Conservation (phyloP, 2,797 vertebrate species). For the Dicrostonyx torquatus region DNA sequence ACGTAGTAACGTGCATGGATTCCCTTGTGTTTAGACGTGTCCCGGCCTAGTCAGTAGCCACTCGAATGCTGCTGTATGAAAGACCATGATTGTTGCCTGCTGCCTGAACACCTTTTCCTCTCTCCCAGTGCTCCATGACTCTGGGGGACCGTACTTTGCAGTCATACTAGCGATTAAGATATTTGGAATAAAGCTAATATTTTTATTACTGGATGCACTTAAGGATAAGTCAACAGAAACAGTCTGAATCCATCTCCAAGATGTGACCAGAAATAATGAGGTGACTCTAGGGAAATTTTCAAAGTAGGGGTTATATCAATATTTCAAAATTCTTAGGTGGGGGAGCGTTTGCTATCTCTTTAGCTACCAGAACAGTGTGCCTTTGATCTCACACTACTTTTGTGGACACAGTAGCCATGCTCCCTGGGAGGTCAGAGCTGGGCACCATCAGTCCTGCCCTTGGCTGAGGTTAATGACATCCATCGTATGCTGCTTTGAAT, state of each 20-base stretch:
- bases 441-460: slow-evolving; percentile 62
- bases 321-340: slow-evolving; percentile 75
- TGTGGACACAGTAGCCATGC: slow-evolving; percentile 77
- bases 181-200: slow-evolving; percentile 81
- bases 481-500: slow-evolving; percentile 79
- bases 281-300: slow-evolving; percentile 80
- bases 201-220: slow-evolving; percentile 80
- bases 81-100: slow-evolving; percentile 84
- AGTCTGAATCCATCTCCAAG: slow-evolving; percentile 79
- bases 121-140: slow-evolving; percentile 52
- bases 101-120: slow-evolving; percentile 82
- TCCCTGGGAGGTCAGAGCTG: slow-evolving; percentile 74
- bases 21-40: slow-evolving; percentile 84
- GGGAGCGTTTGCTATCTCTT: slow-evolving; percentile 76
- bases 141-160: slow-evolving; percentile 68
- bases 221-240: slow-evolving; percentile 80
- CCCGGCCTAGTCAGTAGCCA: slow-evolving; percentile 81
- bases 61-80: slow-evolving; percentile 80
- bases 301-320: slow-evolving; percentile 72
- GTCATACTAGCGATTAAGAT: slow-evolving; percentile 81
- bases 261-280: slow-evolving; percentile 77
- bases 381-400: slow-evolving; percentile 80
- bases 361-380: slow-evolving; percentile 82
- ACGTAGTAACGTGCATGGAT: slow-evolving; percentile 87
- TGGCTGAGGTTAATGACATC: slow-evolving; percentile 65